phyloP scores from a whole-genome alignment of 2,113 vertebrate genomes.

The Uropsilus gracilis region DNA sequence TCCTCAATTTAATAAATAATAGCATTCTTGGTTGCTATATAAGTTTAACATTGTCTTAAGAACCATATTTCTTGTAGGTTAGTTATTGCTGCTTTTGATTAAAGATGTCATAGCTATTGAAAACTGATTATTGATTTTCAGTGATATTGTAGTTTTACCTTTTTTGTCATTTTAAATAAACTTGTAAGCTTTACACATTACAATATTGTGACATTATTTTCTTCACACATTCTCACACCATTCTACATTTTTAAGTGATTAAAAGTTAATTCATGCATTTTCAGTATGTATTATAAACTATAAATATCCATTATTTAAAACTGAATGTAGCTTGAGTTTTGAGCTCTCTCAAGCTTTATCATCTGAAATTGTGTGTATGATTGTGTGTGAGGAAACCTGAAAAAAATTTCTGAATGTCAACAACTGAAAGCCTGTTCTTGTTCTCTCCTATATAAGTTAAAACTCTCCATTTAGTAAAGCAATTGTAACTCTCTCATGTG shows the following conservation, averaged over 20 bases:
- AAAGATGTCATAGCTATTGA: neutral
- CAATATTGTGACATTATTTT: neutral
- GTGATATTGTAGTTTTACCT: neutral
- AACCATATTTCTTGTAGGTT: neutral
- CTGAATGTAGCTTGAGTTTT: neutral
- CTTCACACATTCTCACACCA: neutral
- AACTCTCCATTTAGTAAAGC: neutral
- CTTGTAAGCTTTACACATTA: neutral
- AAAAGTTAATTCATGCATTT: neutral
- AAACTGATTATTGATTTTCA: neutral
- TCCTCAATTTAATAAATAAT: conserved; percentile 36
- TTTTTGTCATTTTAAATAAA: conserved; percentile 7
- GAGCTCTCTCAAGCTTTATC: neutral
- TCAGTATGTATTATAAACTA: neutral
- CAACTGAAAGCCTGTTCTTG: neutral
- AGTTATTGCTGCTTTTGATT: neutral
- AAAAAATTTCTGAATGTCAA: neutral
- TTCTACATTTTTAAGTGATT: neutral
- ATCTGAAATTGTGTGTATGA: neutral
- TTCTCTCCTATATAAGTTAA: neutral
- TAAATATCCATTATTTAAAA: neutral
- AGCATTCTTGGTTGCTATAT: neutral
- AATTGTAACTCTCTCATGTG: neutral
- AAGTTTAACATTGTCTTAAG: conserved; percentile 10
- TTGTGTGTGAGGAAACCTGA: neutral